Evolutionary conservation across 53 echinoderm and acorn worm species (phyloP).

Genomic region (Patiria pectinifera): DNA sequence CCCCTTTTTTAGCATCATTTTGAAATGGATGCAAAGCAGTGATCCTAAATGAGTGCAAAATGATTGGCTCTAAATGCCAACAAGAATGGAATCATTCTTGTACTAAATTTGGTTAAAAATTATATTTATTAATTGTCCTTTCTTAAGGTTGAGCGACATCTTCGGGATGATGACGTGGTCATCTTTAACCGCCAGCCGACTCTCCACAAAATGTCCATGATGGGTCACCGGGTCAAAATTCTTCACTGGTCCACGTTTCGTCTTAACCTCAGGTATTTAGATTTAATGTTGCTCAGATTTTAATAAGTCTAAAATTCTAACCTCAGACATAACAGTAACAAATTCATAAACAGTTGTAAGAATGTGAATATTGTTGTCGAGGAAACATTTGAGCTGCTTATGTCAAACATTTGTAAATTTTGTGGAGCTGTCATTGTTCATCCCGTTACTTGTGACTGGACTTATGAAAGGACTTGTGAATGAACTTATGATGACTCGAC

Average conservation of each 20-base stretch:
- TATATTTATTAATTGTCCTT: not conserved
- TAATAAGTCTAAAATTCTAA: too few species aligned
- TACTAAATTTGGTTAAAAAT: not conserved
- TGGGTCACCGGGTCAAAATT: constrained; percentile 98
- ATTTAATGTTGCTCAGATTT: too few species aligned
- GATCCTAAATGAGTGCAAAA: too few species aligned
- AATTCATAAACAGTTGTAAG: not conserved
- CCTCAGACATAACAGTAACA: not conserved
- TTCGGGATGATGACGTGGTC: constrained; percentile 91
- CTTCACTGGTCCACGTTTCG: constrained; percentile 99
- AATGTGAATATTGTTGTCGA: not conserved
- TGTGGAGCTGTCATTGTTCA: too few species aligned
- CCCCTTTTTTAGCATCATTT: not conserved
- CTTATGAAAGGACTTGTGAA: too few species aligned
- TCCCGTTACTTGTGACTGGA: too few species aligned
- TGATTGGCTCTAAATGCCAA: too few species aligned
- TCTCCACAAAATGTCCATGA: constrained; percentile 99
- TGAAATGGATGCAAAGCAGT: not conserved
- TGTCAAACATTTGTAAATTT: too few species aligned
- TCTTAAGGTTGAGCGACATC: constrained; percentile 89
- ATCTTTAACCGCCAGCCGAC: constrained; percentile 99
- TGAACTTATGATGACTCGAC: too few species aligned
- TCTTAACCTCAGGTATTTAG: constrained; percentile 87
- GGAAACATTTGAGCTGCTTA: too few species aligned
- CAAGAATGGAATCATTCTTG: too few species aligned